Evolutionary conservation across 2,797 vertebrate genomes (phyloP), one percentile per base, ranked within the genome.

Genomic region (Aldrovandia affinis): DNA sequence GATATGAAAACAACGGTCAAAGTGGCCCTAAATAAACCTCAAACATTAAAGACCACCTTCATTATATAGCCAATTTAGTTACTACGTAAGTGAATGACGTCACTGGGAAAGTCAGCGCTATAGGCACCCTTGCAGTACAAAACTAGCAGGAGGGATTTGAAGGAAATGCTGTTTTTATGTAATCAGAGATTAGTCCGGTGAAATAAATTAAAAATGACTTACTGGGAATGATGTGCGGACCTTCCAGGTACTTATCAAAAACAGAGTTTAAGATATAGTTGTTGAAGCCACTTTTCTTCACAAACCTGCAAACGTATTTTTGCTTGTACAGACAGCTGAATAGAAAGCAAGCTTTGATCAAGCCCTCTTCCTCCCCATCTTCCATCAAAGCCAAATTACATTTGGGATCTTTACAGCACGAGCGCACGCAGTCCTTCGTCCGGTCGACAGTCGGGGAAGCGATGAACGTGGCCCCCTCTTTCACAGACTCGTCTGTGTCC

Each of bases 371-470:
- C 0, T 0, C 82, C 9, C 14, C 87, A 15, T 87, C 88, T 90
- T 98, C 95, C 92, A 98, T 96, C 44, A 99, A 92, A 47, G 97
- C 98, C 85, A 99, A 90, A 80, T 98, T 99, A 87, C 98, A 99
- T 33, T 30, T 22, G 0, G 90, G 85, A 0, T 95, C 86, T 36
- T 93, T 92, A 83, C 98, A 99, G 93, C 98, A 99, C 80, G 96
- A 92, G 14, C 61, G 80, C 85, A 98, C 78, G 50, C 98, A 99
- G 86, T 98, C 97, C 83, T 87, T 90, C 81, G 86, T 59, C 0
- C 89, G 91, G 0, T 0, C 59, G 86, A 94, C 89, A 0, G 12
- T 5, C 0, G 96, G 97, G 0, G 97, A 95, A 0, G 90, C 92
- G 33, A 99, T 80, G 87, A 97, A 99, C 0, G 94, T 95, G 20